Base-by-base conservation (phyloP, 2,797 vertebrate species). In the Phrynocephalus guinanensis region DNA sequence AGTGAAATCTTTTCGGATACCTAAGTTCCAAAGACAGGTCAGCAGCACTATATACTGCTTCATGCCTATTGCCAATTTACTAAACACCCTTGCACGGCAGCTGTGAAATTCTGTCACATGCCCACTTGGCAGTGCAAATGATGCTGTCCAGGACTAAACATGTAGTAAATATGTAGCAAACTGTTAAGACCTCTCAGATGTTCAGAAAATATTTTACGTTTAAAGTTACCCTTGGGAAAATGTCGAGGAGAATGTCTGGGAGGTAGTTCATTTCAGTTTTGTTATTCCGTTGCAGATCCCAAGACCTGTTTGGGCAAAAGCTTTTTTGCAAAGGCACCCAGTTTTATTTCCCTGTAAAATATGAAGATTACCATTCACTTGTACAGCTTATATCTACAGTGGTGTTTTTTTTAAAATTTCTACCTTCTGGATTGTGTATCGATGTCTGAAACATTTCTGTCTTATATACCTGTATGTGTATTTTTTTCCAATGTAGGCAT, bases 371-470 rank as follows among this genome's bases (percentile, higher is more conserved):
- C 76, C 56, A 68, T 88, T 66, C 68, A 26, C 66, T 81, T 81
- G 38, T 52, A 38, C 73, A 60, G 20, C 15, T 30, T 68, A 6
- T 22, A 11, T 68, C 38, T 87, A 2, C 76, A 73, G 1, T 3
- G 50, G 86, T 91, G 81, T 68, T 56, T 56, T 56, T n/a, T 50
- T 18, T 66, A 63, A 63, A 84, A 50, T 10, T 0, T 90, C 86
- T 87, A 86, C 70, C 79, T 76, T 66, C 44, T 30, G 72, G 88
- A 89, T 11, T 20, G 28, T 5, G 0, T 1, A n/a, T 82, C 2
- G 72, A 30, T 85, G 28, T 88, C 90, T 68, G 44, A 88, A 94
- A 56, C n/a, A 73, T 44, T 90, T 90, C 85, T 81, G 60, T 90
- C 66, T 1, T 3, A 63, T 63, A 63, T 48, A 44, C 38, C 38